A percentile compares a stretch with the other conserved stretches of the same genome.
phyloP scores from a whole-genome alignment of 2,113 vertebrate genomes.

The Poecile atricapillus region DNA sequence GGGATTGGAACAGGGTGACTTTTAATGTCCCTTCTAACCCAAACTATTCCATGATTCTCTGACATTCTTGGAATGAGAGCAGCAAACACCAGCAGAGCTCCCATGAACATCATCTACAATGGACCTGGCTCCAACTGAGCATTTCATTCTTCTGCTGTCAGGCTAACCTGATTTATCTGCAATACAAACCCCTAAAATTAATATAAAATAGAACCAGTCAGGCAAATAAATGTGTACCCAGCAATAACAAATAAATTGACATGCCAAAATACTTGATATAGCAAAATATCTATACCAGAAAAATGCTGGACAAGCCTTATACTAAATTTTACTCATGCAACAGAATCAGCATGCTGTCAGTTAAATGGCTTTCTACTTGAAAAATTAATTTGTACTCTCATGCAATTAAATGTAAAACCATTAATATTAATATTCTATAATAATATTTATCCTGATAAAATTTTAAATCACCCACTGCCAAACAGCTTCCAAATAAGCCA shows the following conservation, averaged over 20 bases:
- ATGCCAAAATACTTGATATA: neutral
- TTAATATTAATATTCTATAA: neutral
- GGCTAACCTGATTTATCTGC: neutral
- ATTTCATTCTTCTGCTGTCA: neutral
- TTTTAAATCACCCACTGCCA: neutral
- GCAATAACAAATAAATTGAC: neutral
- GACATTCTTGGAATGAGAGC: neutral
- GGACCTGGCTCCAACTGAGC: neutral
- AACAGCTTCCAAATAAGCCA: neutral
- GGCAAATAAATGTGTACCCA: neutral
- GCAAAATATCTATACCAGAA: neutral
- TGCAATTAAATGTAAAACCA: neutral
- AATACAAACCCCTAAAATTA: neutral
- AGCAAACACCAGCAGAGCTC: neutral
- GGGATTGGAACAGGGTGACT: no score
- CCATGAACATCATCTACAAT: neutral
- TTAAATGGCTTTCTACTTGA: neutral
- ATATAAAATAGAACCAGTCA: neutral
- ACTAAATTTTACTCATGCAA: neutral
- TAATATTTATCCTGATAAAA: neutral
- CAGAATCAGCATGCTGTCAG: neutral
- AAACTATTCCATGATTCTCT: neutral
- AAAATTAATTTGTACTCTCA: neutral
- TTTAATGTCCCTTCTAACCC: neutral
- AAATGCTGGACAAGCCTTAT: neutral